A percentile compares a stretch with the other conserved stretches of the same genome.
Evolutionary conservation across 2,797 vertebrate genomes (phyloP).

Genomic region (Rhodeus uyekii): DNA sequence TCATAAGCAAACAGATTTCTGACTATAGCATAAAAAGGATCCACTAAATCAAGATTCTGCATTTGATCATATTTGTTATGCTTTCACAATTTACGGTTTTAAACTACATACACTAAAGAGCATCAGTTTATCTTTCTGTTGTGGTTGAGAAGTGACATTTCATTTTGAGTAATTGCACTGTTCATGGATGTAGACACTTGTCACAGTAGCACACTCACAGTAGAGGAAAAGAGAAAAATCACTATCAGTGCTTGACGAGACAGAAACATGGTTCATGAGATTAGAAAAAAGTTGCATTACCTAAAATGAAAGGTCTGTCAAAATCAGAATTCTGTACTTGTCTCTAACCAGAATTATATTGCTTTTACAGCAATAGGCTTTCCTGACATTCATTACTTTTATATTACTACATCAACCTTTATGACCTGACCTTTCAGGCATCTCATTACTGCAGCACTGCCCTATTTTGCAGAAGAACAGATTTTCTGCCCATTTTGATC

Average conservation of each 20-base stretch:
- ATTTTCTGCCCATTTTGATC: slow-evolving; percentile 41
- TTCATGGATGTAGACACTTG: background rate
- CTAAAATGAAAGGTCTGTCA: background rate
- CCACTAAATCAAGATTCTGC: background rate
- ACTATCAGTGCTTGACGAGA: background rate
- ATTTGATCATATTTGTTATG: background rate
- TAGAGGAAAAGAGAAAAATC: background rate
- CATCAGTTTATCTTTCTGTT: background rate
- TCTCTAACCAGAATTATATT: background rate
- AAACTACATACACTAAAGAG: background rate
- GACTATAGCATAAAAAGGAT: background rate
- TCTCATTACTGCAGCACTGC: slow-evolving; percentile 25
- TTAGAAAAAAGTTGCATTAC: background rate
- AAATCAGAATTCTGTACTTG: background rate
- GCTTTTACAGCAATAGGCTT: slow-evolving; percentile 13
- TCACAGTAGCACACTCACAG: background rate
- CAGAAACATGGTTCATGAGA: background rate
- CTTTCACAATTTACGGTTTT: background rate
- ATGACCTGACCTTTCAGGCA: slow-evolving; percentile 42
- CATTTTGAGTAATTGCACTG: background rate
- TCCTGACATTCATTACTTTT: slow-evolving; percentile 7
- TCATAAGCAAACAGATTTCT: background rate
- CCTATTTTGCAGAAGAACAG: slow-evolving; percentile 25
- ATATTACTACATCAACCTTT: slow-evolving; percentile 23
- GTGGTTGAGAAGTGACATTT: slow-evolving; percentile 6